phyloP scores from a whole-genome alignment of 1,140 invertebrate genomes.

The Pseudomyrmex pallidus region DNA sequence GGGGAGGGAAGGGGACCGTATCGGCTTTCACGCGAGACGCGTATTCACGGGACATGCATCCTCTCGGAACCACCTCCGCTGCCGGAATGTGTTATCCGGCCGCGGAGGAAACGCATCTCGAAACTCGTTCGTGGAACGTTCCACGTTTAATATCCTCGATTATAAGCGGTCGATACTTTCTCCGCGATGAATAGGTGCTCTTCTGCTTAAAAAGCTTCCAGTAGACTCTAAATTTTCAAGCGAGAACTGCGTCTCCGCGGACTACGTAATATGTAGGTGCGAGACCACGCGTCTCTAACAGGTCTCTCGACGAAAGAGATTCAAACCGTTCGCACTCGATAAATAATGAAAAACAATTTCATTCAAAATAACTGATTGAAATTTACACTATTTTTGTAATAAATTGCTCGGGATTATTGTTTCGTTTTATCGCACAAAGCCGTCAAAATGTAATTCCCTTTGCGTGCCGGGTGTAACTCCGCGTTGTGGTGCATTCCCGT shows the following conservation, averaged over 20 bases:
- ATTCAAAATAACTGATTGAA: too few relatives aligned
- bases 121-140: neutral
- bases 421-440: neutral
- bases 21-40: slow-evolving; percentile 77
- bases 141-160: slow-evolving; percentile 27
- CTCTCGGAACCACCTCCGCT: slow-evolving; percentile 19
- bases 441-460: slow-evolving; percentile 23
- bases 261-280: too few relatives aligned
- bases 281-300: too few relatives aligned
- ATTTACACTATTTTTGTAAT: neutral
- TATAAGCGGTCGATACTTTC: slow-evolving; percentile 21
- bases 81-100: slow-evolving; percentile 10
- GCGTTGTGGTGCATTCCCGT: neutral
- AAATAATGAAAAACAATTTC: too few relatives aligned
- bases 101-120: neutral
- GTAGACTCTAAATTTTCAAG: neutral
- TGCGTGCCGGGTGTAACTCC: neutral
- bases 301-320: too few relatives aligned
- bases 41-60: slow-evolving; percentile 48
- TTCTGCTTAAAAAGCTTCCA: too few relatives aligned
- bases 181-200: too few relatives aligned
- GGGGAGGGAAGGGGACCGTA: slow-evolving; percentile 66
- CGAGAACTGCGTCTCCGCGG: neutral
- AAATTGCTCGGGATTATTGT: neutral
- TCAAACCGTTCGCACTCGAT: too few relatives aligned